phyloP scores from a whole-genome alignment of 2,113 vertebrate genomes.

The Maccullochella peelii region DNA sequence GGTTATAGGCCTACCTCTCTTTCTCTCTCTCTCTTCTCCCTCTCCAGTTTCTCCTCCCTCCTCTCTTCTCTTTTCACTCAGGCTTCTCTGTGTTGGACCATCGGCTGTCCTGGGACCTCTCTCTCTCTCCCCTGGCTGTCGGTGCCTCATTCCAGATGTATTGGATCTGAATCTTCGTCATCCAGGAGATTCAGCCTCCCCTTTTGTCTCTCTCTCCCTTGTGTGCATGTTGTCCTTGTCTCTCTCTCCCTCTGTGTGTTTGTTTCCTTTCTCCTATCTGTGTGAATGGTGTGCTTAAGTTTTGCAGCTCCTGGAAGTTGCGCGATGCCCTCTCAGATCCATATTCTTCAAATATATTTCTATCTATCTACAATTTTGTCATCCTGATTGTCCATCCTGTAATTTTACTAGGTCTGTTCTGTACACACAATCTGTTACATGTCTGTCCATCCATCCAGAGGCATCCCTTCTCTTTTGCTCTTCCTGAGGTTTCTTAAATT shows the following conservation, averaged over 20 bases:
- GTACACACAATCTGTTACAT: background rate
- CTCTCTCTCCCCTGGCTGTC: background rate
- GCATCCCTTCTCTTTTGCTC: background rate
- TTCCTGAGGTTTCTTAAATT: no score
- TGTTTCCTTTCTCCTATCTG: background rate
- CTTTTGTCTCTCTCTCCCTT: background rate
- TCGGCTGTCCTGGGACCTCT: background rate
- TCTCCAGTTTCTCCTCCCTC: background rate
- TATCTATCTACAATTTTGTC: background rate
- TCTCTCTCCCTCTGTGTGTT: background rate
- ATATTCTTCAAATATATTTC: background rate
- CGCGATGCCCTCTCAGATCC: background rate
- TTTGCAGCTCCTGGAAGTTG: background rate
- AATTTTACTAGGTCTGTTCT: background rate
- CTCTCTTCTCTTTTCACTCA: background rate
- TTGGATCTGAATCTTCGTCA: background rate
- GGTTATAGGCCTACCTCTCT: background rate
- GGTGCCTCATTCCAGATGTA: background rate
- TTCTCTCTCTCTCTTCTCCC: background rate
- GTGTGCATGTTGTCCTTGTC: constrained; percentile 1
- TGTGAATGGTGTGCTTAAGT: background rate
- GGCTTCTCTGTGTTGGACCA: background rate
- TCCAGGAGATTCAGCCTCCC: background rate
- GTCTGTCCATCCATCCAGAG: background rate
- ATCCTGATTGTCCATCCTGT: background rate